phyloP scores from a whole-genome alignment of 2,888 invertebrate genomes.

The Aphidoletes aphidimyza region DNA sequence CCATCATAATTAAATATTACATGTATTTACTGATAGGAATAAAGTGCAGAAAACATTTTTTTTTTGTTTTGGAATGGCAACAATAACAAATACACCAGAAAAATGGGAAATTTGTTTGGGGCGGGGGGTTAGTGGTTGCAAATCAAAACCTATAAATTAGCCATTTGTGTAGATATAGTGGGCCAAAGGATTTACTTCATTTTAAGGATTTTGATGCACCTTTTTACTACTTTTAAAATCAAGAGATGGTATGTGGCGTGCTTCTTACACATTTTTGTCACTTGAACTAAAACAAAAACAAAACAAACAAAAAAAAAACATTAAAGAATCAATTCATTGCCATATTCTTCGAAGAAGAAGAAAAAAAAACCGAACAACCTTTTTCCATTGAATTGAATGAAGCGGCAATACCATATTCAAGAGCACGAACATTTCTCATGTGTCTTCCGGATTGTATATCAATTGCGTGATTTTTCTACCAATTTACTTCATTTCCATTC shows the following conservation, averaged over 20 bases:
- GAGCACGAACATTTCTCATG: slow-evolving; percentile 33
- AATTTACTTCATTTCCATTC: neutral
- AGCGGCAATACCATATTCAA: neutral
- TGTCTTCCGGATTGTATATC: slow-evolving; percentile 38
- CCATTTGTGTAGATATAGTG: neutral
- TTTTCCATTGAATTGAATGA: too few species aligned
- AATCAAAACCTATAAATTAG: slow-evolving; percentile 45
- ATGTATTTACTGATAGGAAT: neutral
- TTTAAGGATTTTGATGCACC: slow-evolving; percentile 39
- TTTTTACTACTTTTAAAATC: neutral
- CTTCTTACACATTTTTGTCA: too few species aligned
- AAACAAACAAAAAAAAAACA: neutral
- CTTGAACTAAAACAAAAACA: too few species aligned
- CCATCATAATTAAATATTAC: slow-evolving; percentile 27
- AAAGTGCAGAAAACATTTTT: slow-evolving; percentile 13
- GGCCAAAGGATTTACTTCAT: slow-evolving; percentile 36
- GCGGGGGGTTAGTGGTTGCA: neutral
- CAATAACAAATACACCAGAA: neutral
- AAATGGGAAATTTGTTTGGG: neutral
- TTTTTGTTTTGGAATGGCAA: too few species aligned
- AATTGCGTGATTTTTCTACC: slow-evolving; percentile 21
- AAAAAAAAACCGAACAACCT: too few species aligned
- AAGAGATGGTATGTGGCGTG: too few species aligned
- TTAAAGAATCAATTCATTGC: neutral
- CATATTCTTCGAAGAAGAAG: neutral